These are phyloP conservation scores for Melospiza georgiana DNA, from an alignment of 2,113 vertebrate species.

Conservation along the genomic window DNA sequence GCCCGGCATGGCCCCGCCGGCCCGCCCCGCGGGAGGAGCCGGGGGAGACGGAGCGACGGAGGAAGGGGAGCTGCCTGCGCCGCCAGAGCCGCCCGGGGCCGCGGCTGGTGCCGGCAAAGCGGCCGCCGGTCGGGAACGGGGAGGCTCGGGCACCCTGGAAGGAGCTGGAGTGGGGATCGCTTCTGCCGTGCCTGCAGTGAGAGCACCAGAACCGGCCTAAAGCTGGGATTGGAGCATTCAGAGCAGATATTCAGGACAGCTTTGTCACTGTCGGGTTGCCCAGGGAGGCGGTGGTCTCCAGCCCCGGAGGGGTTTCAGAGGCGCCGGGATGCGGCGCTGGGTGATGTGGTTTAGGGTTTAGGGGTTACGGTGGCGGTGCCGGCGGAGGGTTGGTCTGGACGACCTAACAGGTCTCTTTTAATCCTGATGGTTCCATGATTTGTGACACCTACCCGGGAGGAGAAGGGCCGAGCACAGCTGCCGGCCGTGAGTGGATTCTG, in stretches of 20 bases:
- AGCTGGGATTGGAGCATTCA: background rate
- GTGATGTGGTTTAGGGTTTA: background rate
- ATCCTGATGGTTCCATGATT: fast-evolving
- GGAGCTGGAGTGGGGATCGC: background rate
- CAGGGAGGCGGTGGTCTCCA: background rate
- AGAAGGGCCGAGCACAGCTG: background rate
- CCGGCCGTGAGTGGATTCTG: background rate
- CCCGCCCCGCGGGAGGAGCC: background rate
- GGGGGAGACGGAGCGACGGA: fast-evolving
- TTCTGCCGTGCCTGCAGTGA: background rate
- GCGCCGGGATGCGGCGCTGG: background rate
- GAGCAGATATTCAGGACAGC: no score
- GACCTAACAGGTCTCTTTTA: background rate
- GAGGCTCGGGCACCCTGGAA: background rate
- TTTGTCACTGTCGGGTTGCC: background rate
- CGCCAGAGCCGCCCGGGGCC: background rate
- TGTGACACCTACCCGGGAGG: background rate
- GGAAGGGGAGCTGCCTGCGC: background rate
- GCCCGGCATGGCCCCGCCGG: no score
- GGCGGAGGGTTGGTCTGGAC: background rate
- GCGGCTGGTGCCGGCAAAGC: background rate
- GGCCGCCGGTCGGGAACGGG: background rate
- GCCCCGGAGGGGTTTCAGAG: background rate
- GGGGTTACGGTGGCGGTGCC: background rate
- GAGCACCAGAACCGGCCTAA: background rate